A percentile compares a stretch with the other conserved stretches of the same genome.
Evolutionary conservation across 2,888 invertebrate genomes (phyloP).

Genomic region (Andrena praecox): DNA sequence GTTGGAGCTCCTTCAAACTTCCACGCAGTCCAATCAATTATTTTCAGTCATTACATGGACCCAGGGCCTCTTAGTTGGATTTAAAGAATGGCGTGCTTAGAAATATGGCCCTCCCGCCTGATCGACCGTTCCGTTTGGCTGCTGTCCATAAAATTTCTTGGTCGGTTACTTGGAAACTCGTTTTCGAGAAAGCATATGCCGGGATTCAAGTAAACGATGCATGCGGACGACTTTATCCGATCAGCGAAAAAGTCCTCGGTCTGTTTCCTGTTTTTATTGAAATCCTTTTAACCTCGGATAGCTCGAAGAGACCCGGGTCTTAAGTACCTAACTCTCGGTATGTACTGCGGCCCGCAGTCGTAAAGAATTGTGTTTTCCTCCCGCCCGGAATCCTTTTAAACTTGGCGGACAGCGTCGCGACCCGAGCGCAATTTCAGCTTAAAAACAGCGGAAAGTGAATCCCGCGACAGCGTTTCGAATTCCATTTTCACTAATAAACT

Average conservation of each 20-base stretch:
- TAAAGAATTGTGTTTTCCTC: conserved; percentile 49
- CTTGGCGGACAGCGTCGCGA: conserved; percentile 4
- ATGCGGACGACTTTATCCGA: conserved; percentile 67
- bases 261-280: conserved; percentile 68
- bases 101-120: conserved; percentile 11
- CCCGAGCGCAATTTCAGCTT: conserved; percentile 12
- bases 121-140: conserved; percentile 49
- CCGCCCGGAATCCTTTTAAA: conserved; percentile 35
- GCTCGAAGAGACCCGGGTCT: conserved; percentile 29
- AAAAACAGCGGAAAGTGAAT: conserved; percentile 2
- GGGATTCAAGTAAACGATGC: conserved; percentile 64
- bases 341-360: conserved; percentile 34
- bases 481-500: not conserved
- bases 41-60: not conserved
- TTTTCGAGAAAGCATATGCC: conserved; percentile 56
- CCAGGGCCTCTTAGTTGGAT: not conserved
- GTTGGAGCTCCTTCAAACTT: not conserved
- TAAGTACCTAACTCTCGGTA: conserved; percentile 46
- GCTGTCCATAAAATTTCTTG: conserved; percentile 54
- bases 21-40: not conserved
- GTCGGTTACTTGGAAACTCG: conserved; percentile 54
- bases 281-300: conserved; percentile 56
- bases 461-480: not conserved
- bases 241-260: conserved; percentile 69
- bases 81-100: not conserved